A percentile compares a stretch with the other conserved stretches of the same genome.
Evolutionary conservation across 1,140 invertebrate genomes (phyloP).

Genomic region (Melitaea cinxia): DNA sequence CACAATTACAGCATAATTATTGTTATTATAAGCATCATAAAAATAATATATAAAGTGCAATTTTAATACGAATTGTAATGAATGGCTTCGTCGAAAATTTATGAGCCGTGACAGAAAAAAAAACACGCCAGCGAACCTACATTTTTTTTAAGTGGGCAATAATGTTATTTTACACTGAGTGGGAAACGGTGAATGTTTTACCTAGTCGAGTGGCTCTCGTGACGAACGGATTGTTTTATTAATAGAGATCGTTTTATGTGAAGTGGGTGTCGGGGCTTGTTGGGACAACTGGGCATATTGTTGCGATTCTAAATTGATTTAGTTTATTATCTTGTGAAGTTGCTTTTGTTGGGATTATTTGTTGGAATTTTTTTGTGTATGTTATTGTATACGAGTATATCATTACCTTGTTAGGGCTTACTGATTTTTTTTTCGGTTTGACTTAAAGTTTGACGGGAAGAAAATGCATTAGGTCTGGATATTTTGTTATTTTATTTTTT

Average conservation of each 20-base stretch:
- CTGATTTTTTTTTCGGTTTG: no score
- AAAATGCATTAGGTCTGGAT: no score
- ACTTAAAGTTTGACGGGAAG: no score
- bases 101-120: not conserved
- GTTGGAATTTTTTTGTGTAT: not conserved
- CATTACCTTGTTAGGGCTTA: no score
- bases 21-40: no score
- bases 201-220: not conserved
- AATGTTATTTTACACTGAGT: constrained; percentile 4
- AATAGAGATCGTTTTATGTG: constrained; percentile 3
- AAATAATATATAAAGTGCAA: no score
- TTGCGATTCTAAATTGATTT: not conserved
- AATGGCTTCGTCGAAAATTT: not conserved
- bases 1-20: no score
- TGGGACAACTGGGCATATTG: not conserved
- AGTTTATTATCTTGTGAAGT: not conserved
- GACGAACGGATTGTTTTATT: constrained; percentile 6
- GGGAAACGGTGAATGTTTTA: not conserved
- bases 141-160: not conserved
- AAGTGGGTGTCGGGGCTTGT: not conserved
- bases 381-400: not conserved
- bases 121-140: not conserved
- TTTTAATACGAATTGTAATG: not conserved
- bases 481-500: no score
- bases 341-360: not conserved